Conservation (phyloP, 1,140 invertebrate genomes). For the Lamellibrachia luymesi region DNA sequence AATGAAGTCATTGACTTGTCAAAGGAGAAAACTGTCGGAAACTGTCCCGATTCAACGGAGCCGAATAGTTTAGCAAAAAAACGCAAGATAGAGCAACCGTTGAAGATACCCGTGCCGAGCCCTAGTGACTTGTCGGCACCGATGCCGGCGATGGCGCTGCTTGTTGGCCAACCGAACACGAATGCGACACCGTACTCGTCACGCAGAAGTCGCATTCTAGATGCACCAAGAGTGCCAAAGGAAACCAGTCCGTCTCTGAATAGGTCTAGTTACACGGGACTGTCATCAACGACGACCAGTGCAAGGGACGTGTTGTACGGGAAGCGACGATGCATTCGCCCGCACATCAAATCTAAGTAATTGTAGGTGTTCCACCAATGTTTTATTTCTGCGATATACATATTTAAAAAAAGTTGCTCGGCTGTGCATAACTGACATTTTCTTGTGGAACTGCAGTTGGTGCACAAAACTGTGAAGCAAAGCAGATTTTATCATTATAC, state of each 20-base stretch:
- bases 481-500: not conserved
- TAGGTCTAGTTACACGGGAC: not conserved
- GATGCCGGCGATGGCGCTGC: constrained; percentile 41
- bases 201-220: constrained; percentile 46
- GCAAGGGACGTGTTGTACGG: not conserved
- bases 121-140: constrained; percentile 7
- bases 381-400: constrained; percentile 15
- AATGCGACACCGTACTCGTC: constrained; percentile 36
- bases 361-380: not conserved
- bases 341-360: constrained; percentile 24
- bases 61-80: constrained; percentile 11
- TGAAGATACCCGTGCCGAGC: not conserved
- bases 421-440: not conserved
- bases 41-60: constrained; percentile 24
- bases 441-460: not conserved
- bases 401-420: not conserved
- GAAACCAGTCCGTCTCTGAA: constrained; percentile 21
- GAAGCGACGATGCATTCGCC: constrained; percentile 23
- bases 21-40: constrained; percentile 26
- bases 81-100: not conserved
- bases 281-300: not conserved
- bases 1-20: constrained; percentile 7
- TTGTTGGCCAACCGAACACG: constrained; percentile 31
- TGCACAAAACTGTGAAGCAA: not conserved
- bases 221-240: constrained; percentile 43